Base-by-base conservation (phyloP, 2,888 invertebrate species). In the Galerucella pusilla region DNA sequence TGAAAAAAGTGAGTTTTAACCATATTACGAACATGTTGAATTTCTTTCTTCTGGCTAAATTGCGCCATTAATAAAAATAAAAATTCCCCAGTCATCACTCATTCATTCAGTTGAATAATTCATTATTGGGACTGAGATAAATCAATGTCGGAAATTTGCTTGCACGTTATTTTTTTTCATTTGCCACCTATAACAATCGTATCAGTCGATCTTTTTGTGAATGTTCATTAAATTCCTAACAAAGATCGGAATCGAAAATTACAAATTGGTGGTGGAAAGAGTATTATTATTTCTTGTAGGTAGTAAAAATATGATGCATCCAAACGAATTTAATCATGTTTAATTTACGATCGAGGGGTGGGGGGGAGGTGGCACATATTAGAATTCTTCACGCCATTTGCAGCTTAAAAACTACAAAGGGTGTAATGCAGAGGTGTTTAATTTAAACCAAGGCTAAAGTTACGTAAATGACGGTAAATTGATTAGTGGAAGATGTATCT, bases 201-300 rank as follows among this genome's bases (percentile, higher is more conserved):
- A 45, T 65, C 64, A 7, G 11, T 46, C 45, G 11, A 65, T 65
- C 64, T 35, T 20, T 46, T 46, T 65, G 35, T 61, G 20, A 49
- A 52, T 61, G 68, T 54, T 68, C 73, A 68, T 73, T 68, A 73
- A 61, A 60, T 14, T 49, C 49, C 12, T 49, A 35, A 7, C 35
- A 35, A 6, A 35, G 35, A 35, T 35, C 35, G 5, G 35, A 35
- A 35, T 35, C 35, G 35, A 16, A 49, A 11, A 61, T 20, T 25
- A n/a, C 61, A 46, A 69, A 69, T 52, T 49, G 16, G 14, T 9
- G 46, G 20, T 59, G 16, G 46, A 46, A 60, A 20, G 25, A 11
- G 3, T 60, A 63, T 63, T 42, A 63, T 42, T 63, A 42, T 42
- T 4, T 28, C 35, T 63, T 63, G n/a, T 14, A 16, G 4, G 16